Percentiles rank a stretch among this genome's conserved stretches.
Evolutionary conservation across 2,888 invertebrate species (phyloP).

Genomic region (Diaperis boleti): DNA sequence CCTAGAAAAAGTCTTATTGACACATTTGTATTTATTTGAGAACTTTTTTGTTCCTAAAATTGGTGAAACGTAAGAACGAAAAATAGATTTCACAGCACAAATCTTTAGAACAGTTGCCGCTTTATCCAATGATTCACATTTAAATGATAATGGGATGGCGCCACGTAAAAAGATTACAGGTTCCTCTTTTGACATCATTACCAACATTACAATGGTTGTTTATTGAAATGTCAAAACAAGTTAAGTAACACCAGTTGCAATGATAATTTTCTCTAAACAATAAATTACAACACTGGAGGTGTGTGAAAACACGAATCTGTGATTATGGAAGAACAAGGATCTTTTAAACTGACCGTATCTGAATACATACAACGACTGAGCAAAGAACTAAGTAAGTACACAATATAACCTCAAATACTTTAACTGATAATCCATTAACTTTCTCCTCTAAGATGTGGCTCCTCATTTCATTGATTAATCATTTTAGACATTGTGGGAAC

Average conservation of each 20-base stretch:
- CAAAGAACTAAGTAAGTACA: constrained; percentile 40
- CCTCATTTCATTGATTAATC: constrained; percentile 1
- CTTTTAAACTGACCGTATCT: constrained; percentile 22
- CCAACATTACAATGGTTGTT: constrained; percentile 2
- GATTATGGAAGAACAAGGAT: constrained; percentile 15
- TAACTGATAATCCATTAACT: too few species aligned
- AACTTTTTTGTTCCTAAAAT: not conserved
- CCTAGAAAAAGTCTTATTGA: too few species aligned
- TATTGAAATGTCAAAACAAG: constrained; percentile 22
- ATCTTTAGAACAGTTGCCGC: not conserved
- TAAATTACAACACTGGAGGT: not conserved
- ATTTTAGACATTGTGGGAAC: constrained; percentile 47
- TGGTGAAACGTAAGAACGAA: not conserved
- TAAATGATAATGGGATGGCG: not conserved
- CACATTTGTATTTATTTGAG: too few species aligned
- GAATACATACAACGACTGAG: constrained; percentile 36
- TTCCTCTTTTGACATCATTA: not conserved
- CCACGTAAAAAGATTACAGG: not conserved
- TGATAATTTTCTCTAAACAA: not conserved
- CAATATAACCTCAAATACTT: not conserved
- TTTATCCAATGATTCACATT: not conserved
- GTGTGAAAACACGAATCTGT: not conserved
- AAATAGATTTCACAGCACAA: not conserved
- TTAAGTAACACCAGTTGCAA: constrained; percentile 3
- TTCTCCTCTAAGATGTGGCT: not conserved